phyloP scores from a whole-genome alignment of 2,113 vertebrate genomes.

The Elgaria multicarinata region DNA sequence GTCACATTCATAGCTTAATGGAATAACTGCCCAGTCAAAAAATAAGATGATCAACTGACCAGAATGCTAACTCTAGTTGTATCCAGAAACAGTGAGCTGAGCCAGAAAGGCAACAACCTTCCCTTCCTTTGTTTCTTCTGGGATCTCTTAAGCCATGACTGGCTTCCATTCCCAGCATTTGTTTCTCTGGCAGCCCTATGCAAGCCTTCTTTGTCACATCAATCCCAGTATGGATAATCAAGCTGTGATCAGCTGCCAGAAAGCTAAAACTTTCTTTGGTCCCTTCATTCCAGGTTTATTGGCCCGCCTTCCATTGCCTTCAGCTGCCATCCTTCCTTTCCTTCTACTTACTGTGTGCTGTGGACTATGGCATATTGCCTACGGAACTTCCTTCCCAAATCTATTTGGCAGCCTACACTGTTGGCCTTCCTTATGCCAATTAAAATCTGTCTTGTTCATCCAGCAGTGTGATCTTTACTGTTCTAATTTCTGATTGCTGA shows the following conservation, averaged over 20 bases:
- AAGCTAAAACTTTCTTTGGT: background rate
- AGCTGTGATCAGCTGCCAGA: background rate
- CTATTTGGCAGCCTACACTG: background rate
- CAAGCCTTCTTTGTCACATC: background rate
- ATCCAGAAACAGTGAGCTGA: background rate
- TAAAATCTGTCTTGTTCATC: background rate
- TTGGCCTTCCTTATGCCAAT: background rate
- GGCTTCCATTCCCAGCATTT: background rate
- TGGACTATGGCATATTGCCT: background rate
- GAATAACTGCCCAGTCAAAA: background rate
- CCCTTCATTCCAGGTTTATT: no score
- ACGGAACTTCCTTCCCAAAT: background rate
- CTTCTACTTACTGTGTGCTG: background rate
- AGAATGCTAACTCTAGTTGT: background rate
- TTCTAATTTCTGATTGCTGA: background rate
- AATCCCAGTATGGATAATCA: background rate
- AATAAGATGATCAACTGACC: background rate
- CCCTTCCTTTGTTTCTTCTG: background rate
- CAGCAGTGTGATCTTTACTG: background rate
- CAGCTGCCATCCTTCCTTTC: background rate
- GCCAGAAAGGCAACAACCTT: background rate
- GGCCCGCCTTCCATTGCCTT: background rate
- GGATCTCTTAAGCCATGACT: background rate
- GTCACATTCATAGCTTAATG: background rate
- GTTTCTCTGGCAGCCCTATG: background rate